Conservation (phyloP, 2,888 invertebrate species). For the Dicranocentrus wangi region DNA sequence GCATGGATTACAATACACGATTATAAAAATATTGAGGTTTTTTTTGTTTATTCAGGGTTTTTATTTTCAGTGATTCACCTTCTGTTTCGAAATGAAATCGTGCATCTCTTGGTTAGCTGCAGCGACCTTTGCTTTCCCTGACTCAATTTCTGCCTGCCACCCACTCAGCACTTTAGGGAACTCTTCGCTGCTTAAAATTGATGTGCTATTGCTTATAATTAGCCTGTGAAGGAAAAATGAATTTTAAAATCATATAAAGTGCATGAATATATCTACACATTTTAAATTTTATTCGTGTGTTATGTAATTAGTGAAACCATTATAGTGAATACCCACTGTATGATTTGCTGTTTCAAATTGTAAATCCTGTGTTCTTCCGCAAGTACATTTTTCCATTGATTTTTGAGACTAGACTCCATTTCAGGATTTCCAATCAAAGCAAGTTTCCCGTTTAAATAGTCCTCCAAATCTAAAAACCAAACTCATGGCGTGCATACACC, state of each 20-base stretch:
- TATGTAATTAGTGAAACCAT: too few relatives aligned
- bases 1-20: too few relatives aligned
- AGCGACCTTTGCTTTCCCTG: not conserved
- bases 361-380: not conserved
- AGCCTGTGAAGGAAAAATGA: slow-evolving; percentile 6
- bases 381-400: not conserved
- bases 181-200: slow-evolving; percentile 25
- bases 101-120: not conserved
- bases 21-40: too few relatives aligned
- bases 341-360: slow-evolving; percentile 22
- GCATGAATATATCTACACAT: not conserved
- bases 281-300: too few relatives aligned
- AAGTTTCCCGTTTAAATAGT: slow-evolving; percentile 8
- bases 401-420: not conserved
- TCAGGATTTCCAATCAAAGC: not conserved
- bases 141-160: not conserved
- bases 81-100: too few relatives aligned
- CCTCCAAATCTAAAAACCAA: too few relatives aligned
- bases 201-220: slow-evolving; percentile 22
- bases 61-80: too few relatives aligned
- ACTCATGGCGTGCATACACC: too few relatives aligned
- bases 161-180: slow-evolving; percentile 18
- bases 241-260: not conserved
- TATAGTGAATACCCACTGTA: too few relatives aligned
- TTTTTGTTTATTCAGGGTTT: too few relatives aligned